A percentile compares a stretch with the other conserved stretches of the same genome.
Conservation (phyloP, 1,140 invertebrate species). For the Andrena cerasifolii region DNA sequence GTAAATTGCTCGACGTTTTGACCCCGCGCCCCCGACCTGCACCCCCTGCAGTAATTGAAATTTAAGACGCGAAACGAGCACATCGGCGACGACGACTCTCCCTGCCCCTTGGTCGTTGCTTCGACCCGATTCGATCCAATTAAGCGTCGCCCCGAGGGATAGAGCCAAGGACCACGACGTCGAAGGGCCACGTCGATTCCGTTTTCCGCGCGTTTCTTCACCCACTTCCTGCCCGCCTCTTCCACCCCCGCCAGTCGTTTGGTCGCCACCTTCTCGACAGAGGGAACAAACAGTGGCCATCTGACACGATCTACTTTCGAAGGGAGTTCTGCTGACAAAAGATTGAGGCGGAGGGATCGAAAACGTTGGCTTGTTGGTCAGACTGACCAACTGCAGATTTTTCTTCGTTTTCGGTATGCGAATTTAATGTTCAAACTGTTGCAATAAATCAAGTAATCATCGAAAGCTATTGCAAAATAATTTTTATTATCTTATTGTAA, state of each 20-base stretch:
- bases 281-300: conserved; percentile 48
- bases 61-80: conserved; percentile 69
- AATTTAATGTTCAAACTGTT: too few relatives aligned
- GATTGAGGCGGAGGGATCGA: too few relatives aligned
- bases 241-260: not conserved
- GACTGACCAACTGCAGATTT: too few relatives aligned
- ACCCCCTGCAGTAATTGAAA: conserved; percentile 70
- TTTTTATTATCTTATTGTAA: too few relatives aligned
- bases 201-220: conserved; percentile 42
- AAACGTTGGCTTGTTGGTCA: too few relatives aligned
- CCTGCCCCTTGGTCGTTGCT: conserved; percentile 36
- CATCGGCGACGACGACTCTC: conserved; percentile 43
- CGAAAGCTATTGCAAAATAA: too few relatives aligned
- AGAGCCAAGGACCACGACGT: not conserved
- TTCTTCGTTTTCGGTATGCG: too few relatives aligned
- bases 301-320: conserved; percentile 21
- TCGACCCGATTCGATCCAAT: conserved; percentile 72
- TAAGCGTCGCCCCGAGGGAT: conserved; percentile 61
- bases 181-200: conserved; percentile 43
- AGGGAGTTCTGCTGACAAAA: too few relatives aligned
- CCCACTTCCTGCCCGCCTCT: not conserved
- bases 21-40: conserved; percentile 50
- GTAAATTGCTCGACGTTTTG: conserved; percentile 61
- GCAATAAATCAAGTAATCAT: too few relatives aligned
- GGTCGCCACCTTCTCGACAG: not conserved